Conservation (phyloP, 1,140 invertebrate species). For the Colletes latitarsis region DNA sequence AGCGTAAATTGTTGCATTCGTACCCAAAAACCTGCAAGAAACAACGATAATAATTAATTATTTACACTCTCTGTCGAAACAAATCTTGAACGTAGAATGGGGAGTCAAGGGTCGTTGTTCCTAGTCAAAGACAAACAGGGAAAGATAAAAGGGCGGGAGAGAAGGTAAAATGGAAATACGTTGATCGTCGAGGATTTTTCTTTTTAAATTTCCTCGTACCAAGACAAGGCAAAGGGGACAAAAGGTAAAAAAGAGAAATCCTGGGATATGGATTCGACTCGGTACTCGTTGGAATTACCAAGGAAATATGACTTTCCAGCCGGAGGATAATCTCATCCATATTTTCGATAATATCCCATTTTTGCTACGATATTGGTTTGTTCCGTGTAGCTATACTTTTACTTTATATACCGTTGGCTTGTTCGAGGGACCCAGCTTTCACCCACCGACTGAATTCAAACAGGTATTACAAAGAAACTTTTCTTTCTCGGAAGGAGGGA, state of each 20-base stretch:
- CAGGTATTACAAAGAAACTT: too few relatives aligned
- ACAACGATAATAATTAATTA: too few relatives aligned
- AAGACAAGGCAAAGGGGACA: not conserved
- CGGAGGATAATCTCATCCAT: conserved; percentile 2
- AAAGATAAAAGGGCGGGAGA: not conserved
- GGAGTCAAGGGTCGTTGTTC: too few relatives aligned
- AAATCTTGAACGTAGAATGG: too few relatives aligned
- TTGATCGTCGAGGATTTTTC: not conserved
- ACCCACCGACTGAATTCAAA: too few relatives aligned
- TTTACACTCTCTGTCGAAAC: too few relatives aligned
- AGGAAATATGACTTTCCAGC: not conserved
- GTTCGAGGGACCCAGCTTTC: not conserved
- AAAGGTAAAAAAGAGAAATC: not conserved
- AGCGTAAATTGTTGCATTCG: conserved; percentile 78
- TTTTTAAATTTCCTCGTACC: not conserved
- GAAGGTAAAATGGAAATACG: too few relatives aligned
- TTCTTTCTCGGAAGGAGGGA: too few relatives aligned
- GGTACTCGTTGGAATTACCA: not conserved
- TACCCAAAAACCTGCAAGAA: conserved; percentile 78
- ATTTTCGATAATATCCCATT: conserved; percentile 1
- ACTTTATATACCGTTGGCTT: not conserved
- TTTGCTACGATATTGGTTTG: not conserved
- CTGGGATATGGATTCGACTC: not conserved
- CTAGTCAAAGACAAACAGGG: not conserved
- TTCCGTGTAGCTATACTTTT: not conserved